Evolutionary conservation across 2,888 invertebrate species (phyloP).

Genomic region (Euproctis similis): DNA sequence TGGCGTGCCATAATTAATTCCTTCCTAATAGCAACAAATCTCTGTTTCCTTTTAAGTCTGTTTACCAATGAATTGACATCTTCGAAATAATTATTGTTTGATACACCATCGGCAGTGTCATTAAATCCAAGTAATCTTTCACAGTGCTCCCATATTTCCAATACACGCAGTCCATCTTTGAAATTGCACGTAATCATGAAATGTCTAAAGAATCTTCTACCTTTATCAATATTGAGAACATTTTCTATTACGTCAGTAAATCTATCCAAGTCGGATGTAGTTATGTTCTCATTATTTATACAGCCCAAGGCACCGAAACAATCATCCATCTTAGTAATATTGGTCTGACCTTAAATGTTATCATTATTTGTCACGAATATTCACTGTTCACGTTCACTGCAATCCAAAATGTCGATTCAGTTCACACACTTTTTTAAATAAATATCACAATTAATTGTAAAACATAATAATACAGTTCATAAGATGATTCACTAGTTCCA

Average conservation of each 20-base stretch:
- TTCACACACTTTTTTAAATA: not conserved
- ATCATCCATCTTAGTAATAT: slow-evolving; percentile 60
- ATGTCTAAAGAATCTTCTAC: slow-evolving; percentile 59
- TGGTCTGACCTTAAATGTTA: slow-evolving; percentile 30
- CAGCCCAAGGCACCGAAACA: slow-evolving; percentile 68
- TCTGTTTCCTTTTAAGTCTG: slow-evolving; percentile 57
- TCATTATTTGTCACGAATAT: slow-evolving; percentile 40
- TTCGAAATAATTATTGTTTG: slow-evolving; percentile 41
- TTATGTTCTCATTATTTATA: slow-evolving; percentile 56
- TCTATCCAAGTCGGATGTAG: slow-evolving; percentile 66
- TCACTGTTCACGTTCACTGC: slow-evolving; percentile 36
- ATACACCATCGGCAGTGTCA: slow-evolving; percentile 45
- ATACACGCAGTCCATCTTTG: slow-evolving; percentile 47
- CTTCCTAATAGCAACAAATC: slow-evolving; percentile 60
- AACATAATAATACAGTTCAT: not conserved
- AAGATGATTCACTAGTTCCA: slow-evolving; percentile 23
- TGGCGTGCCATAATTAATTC: slow-evolving; percentile 46
- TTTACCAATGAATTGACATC: slow-evolving; percentile 51
- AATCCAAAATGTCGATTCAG: not conserved
- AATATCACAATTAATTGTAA: not conserved
- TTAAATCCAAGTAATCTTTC: slow-evolving; percentile 50
- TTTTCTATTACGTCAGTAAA: slow-evolving; percentile 71
- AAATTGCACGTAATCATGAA: slow-evolving; percentile 63
- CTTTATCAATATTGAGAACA: slow-evolving; percentile 63
- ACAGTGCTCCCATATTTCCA: slow-evolving; percentile 60